phyloP scores from a whole-genome alignment of 2,113 vertebrate species.

The Eulemur rufifrons region DNA sequence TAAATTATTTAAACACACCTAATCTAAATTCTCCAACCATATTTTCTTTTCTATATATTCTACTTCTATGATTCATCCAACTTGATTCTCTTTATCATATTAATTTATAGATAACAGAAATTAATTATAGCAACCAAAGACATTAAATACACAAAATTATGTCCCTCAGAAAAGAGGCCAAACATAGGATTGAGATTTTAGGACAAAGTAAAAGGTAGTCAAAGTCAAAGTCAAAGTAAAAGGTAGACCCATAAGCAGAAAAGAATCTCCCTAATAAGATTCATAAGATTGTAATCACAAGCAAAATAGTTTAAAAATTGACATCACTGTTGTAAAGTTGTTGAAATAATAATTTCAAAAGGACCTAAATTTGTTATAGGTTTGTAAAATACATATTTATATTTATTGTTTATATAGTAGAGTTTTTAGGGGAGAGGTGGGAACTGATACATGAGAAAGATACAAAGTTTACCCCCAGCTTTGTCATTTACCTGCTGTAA shows the following conservation, averaged over 20 bases:
- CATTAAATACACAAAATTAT: not conserved
- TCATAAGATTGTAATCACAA: not conserved
- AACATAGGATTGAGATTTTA: conserved; percentile 25
- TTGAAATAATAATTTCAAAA: not conserved
- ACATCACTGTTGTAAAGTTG: not conserved
- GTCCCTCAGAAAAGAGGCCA: not conserved
- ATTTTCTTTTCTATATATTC: conserved; percentile 29
- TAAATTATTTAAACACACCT: not conserved
- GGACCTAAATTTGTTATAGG: not conserved
- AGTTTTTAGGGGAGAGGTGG: not conserved
- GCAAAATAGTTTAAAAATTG: not conserved
- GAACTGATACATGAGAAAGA: not conserved
- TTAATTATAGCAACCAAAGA: conserved; percentile 3
- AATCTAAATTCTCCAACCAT: not conserved
- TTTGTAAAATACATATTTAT: not conserved
- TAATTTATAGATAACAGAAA: conserved; percentile 18
- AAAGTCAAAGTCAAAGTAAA: not conserved
- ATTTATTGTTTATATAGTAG: not conserved
- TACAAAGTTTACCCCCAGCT: not conserved
- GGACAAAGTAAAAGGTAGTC: not conserved
- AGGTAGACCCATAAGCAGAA: not conserved
- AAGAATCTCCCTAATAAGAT: not conserved
- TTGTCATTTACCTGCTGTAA: not conserved
- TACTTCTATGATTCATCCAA: not conserved
- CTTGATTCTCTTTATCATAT: not conserved